These are phyloP conservation scores for Penaeus monodon DNA, from an alignment of 2,888 invertebrate genomes.

Conservation along the genomic window DNA sequence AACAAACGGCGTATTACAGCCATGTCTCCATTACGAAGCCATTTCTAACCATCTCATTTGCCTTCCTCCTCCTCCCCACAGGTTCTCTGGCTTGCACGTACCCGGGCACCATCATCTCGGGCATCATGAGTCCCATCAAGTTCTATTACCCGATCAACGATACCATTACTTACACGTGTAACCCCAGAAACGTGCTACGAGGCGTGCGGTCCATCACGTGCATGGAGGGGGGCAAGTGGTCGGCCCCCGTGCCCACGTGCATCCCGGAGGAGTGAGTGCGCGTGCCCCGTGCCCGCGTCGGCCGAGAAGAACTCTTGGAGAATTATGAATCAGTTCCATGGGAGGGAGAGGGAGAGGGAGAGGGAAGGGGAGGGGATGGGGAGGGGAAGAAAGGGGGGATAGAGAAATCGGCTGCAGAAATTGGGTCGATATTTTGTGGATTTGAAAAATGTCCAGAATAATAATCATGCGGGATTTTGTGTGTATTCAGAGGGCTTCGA, in stretches of 20 bases:
- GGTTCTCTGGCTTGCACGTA: conserved; percentile 87
- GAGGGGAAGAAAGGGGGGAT: too few species aligned
- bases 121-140: conserved; percentile 87
- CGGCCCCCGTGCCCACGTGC: conserved; percentile 85
- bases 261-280: conserved; percentile 35
- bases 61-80: conserved; percentile 67
- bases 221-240: conserved; percentile 87
- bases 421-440: background rate
- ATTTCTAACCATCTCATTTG: too few species aligned
- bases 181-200: conserved; percentile 80
- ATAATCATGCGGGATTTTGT: background rate
- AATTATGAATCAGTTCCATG: background rate
- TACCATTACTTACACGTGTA: conserved; percentile 86
- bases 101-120: conserved; percentile 87
- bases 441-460: background rate
- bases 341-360: background rate
- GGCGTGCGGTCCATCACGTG: conserved; percentile 86
- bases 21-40: too few species aligned
- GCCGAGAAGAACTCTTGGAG: background rate
- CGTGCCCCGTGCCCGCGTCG: background rate
- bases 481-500: background rate
- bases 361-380: too few species aligned
- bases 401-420: background rate
- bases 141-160: conserved; percentile 90
- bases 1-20: too few species aligned